Evolutionary conservation across 2,888 invertebrate genomes (phyloP), one percentile per base, ranked within the genome.

Genomic region (Agonopterix arenella): DNA sequence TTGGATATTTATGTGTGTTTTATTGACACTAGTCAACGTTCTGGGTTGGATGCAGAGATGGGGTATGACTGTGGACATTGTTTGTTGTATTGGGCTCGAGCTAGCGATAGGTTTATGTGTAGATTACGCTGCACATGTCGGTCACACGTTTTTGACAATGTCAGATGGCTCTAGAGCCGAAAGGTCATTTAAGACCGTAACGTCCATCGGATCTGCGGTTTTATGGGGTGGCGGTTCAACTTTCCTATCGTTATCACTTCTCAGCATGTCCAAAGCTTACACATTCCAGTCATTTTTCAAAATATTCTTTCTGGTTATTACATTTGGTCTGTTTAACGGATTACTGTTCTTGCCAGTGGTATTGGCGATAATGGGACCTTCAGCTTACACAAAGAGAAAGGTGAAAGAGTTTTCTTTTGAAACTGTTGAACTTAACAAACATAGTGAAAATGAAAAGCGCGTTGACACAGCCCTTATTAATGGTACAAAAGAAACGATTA

Each of bases 51-150:
- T 95, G 94, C 93, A 93, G 69, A 90, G 92, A 58, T 95, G 95
- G 95, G 95, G 93, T 4, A 88, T 96, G 70, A 95, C 95, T 2
- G 93, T 96, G 41, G 96, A 96, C 72, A 92, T 95, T 48, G 94
- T 94, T 8, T 94, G 95, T 48, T 95, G 95, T 68, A 94, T 96
- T 50, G 94, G 94, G 36, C 83, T 96, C 9, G 94, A 96, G 65
- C 84, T 96, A 37, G 95, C 95, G 2, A 93, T 95, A 54, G 96
- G 96, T 47, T 84, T 96, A 47, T 95, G 95, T 66, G 94, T 96
- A 0, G 96, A 96, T 77, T 96, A 95, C 64, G 94, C 96, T 0
- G 94, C 95, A 2, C 95, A 95, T 68, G 93, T 95, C 5, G 94
- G 95, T 0, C 95, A 96, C 68, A 93, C 94, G 2, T 96, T 96